Conservation (phyloP, 2,888 invertebrate genomes). For the Chymomyza procnemis region DNA sequence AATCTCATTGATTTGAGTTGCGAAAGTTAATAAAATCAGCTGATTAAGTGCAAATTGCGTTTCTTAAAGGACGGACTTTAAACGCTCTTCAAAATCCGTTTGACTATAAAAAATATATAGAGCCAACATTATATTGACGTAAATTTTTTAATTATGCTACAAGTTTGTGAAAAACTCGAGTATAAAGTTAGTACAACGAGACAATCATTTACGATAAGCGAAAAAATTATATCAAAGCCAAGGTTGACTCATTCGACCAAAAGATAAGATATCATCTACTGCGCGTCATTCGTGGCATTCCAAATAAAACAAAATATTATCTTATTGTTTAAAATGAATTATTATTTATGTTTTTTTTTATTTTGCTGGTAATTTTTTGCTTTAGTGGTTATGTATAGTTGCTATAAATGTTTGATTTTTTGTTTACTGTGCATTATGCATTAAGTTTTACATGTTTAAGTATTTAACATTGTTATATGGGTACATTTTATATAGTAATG, state of each 20-base stretch:
- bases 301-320: neutral
- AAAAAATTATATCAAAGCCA: neutral
- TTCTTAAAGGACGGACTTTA: too few species aligned
- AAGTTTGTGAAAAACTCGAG: neutral
- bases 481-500: constrained; percentile 61
- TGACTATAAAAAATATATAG: too few species aligned
- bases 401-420: constrained; percentile 64
- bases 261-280: neutral
- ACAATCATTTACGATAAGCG: neutral
- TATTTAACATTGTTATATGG: constrained; percentile 56
- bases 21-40: constrained; percentile 34
- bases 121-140: too few species aligned
- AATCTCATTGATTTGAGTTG: constrained; percentile 69
- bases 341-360: constrained; percentile 45
- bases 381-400: constrained; percentile 60
- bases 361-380: constrained; percentile 52
- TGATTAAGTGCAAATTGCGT: too few species aligned
- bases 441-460: constrained; percentile 53
- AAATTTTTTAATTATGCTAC: too few species aligned
- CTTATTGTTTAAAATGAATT: constrained; percentile 59
- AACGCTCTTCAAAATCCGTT: too few species aligned
- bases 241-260: neutral
- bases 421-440: constrained; percentile 49
- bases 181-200: neutral
- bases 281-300: too few species aligned